Base-by-base conservation (phyloP, 2,797 vertebrate species). In the Smutsia temminckii region DNA sequence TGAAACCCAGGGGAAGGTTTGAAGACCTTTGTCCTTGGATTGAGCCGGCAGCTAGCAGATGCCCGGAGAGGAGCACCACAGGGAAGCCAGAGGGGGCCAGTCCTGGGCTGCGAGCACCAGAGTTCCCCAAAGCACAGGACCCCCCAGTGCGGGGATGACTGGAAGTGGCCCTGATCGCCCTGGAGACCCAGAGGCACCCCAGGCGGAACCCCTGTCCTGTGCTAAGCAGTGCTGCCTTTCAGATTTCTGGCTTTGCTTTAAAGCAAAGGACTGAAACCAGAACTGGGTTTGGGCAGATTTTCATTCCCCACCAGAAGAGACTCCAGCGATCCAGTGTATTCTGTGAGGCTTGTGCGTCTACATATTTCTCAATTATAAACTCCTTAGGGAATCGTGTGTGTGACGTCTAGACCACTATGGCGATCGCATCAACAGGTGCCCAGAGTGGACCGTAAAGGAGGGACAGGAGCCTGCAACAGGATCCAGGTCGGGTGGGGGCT, bases 1-100 rank as follows among this genome's bases (percentile, higher is more conserved):
- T 96, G 94, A 96, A 91, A 77, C 59, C 20, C 23, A 64, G 91
- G 59, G 75, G 85, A 37, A 63, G 63, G 83, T 90, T 90, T 81
- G 94, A 92, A 77, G 55, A 71, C 75, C 46, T 32, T 85, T 61
- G 32, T 9, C 27, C 57, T 74, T 16, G 69, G 79, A 64, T 23
- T 0, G 18, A 89, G 63, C 63, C 72, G 68, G 51, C 42, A 89
- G 75, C 63, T 32, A 25, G 87, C 78, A 94, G n/a, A 34, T 0
- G 1, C 37, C 4, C 2, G 23, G 8, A 78, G 69, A 69, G 32
- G 16, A 69, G 8, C 57, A 23, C 81, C 8, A 8, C n/a, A 89
- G 68, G 81, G 59, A 69, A 92, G 57, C 57, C 74, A 55, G 79
- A 61, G 55, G 16, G 80, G 59, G 83, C 40, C 57, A 32, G 20